Evolutionary conservation across 1,140 invertebrate genomes (phyloP).

Genomic region (Branchinecta lindahli): DNA sequence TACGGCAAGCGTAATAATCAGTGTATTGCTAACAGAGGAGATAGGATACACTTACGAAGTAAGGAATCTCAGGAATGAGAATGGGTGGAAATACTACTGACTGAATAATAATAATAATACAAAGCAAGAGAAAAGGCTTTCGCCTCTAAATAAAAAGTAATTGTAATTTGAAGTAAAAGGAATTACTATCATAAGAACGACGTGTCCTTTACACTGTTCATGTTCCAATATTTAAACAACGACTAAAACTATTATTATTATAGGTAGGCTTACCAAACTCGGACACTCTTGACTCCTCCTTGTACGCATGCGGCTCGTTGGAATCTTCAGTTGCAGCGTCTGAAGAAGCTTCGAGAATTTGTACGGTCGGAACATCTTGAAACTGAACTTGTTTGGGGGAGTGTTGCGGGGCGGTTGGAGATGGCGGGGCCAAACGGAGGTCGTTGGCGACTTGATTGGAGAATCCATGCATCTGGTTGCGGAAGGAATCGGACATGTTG

Average conservation of each 20-base stretch:
- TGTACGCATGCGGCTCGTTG: slow-evolving; percentile 46
- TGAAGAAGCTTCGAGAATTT: slow-evolving; percentile 16
- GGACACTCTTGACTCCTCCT: slow-evolving; percentile 47
- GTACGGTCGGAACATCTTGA: background rate
- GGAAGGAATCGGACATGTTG: slow-evolving; percentile 50
- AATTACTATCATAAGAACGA: too few relatives aligned
- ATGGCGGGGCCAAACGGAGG: slow-evolving; percentile 25
- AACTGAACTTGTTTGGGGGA: background rate
- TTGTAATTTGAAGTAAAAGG: too few relatives aligned
- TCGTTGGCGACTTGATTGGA: slow-evolving; percentile 42
- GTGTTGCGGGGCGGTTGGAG: slow-evolving; percentile 15
- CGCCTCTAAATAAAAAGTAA: too few relatives aligned
- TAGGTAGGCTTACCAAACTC: slow-evolving; percentile 45
- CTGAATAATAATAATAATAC: too few relatives aligned
- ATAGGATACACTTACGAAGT: too few relatives aligned
- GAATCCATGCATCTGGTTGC: slow-evolving; percentile 50
- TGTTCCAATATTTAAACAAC: too few relatives aligned
- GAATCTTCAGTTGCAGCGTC: slow-evolving; percentile 22
- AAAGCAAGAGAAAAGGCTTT: too few relatives aligned
- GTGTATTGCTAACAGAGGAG: too few relatives aligned
- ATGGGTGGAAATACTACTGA: too few relatives aligned
- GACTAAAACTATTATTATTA: background rate
- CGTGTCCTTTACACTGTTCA: too few relatives aligned
- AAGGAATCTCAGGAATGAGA: too few relatives aligned
- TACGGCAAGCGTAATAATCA: too few relatives aligned